Conservation (phyloP, 2,113 vertebrate genomes). For the Macquaria ambigua region DNA sequence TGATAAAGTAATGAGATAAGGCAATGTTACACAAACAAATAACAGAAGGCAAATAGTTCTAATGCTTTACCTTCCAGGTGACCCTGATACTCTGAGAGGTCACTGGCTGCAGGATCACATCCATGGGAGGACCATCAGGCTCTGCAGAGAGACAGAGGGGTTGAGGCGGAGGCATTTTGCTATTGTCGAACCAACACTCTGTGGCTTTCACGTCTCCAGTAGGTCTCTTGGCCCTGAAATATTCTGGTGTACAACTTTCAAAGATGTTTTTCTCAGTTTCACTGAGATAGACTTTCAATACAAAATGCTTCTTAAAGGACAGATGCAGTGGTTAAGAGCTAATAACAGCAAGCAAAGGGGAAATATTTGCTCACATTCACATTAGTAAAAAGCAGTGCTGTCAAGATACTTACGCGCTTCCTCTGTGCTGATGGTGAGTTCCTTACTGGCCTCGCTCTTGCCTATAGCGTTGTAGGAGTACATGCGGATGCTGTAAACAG, state of each 20-base stretch:
- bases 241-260: not conserved
- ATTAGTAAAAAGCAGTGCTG: not conserved
- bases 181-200: not conserved
- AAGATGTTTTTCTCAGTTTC: slow-evolving; percentile 1
- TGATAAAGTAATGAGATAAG: not conserved
- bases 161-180: not conserved
- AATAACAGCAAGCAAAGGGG: not conserved
- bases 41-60: not conserved
- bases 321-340: not conserved
- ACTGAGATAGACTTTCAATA: slow-evolving; percentile 1
- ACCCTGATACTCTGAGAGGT: slow-evolving; percentile 98
- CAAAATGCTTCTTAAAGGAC: slow-evolving; percentile 41
- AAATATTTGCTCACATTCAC: slow-evolving; percentile 12
- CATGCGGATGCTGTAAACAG: slow-evolving; percentile 98
- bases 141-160: slow-evolving; percentile 78
- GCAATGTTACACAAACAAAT: not conserved
- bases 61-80: slow-evolving; percentile 93
- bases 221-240: not conserved
- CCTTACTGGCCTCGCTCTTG: slow-evolving; percentile 97
- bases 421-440: slow-evolving; percentile 96
- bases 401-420: slow-evolving; percentile 90
- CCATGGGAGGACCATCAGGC: slow-evolving; percentile 96
- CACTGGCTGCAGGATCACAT: slow-evolving; percentile 94
- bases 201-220: slow-evolving; percentile 3
- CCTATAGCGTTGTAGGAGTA: slow-evolving; percentile 98